Evolutionary conservation across 2,888 invertebrate genomes (phyloP).

Genomic region (Netelia virgata): DNA sequence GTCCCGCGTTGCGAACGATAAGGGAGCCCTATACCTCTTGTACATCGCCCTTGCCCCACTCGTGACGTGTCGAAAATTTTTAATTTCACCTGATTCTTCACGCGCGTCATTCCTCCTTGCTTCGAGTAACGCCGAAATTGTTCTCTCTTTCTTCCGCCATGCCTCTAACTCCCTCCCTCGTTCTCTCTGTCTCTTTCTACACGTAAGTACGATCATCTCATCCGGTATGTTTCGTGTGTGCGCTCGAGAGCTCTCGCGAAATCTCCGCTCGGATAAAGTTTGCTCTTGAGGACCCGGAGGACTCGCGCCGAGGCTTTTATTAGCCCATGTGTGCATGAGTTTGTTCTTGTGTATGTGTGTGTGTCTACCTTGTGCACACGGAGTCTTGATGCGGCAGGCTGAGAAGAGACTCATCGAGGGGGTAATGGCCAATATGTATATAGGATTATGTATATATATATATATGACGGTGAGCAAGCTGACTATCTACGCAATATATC

Average conservation of each 20-base stretch:
- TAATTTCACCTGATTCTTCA: constrained; percentile 78
- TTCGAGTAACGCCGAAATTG: constrained; percentile 71
- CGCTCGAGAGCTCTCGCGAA: constrained; percentile 61
- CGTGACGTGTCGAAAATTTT: constrained; percentile 73
- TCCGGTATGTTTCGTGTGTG: constrained; percentile 23
- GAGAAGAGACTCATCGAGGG: constrained; percentile 38
- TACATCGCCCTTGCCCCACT: constrained; percentile 33
- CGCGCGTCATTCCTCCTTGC: constrained; percentile 70
- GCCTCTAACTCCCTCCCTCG: background rate
- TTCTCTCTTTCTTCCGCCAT: constrained; percentile 55
- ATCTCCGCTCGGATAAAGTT: constrained; percentile 66
- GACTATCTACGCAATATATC: constrained; percentile 82
- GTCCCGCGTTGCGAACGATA: constrained; percentile 54
- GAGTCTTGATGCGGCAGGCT: constrained; percentile 33
- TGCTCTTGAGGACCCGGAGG: constrained; percentile 59
- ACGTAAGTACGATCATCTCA: background rate
- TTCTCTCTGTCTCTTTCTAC: too few relatives aligned
- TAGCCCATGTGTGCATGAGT: constrained; percentile 4
- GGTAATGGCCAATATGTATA: constrained; percentile 60
- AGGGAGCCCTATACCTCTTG: constrained; percentile 44
- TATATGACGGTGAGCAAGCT: constrained; percentile 60
- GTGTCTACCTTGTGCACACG: constrained; percentile 45
- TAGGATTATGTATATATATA: constrained; percentile 28
- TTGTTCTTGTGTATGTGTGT: constrained; percentile 20
- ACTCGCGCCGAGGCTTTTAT: constrained; percentile 25